A percentile compares a stretch with the other conserved stretches of the same genome.
Conservation (phyloP, 2,113 vertebrate species). For the Struthio camelus region DNA sequence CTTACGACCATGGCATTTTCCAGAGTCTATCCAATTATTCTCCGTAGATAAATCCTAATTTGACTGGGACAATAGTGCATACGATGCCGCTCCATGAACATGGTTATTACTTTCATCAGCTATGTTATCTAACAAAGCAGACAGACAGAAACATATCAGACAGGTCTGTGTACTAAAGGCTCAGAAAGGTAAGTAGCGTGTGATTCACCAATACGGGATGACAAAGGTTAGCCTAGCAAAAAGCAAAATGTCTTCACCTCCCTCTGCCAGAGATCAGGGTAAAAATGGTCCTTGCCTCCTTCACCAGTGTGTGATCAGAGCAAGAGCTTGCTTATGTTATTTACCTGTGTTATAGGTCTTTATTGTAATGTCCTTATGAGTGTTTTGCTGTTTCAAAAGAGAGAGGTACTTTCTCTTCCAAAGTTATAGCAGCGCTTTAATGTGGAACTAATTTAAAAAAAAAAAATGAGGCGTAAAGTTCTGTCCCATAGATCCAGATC, state of each 20-base stretch:
- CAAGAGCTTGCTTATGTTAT: background rate
- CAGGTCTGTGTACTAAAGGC: background rate
- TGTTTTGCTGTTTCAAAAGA: background rate
- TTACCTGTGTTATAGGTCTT: background rate
- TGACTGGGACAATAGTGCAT: background rate
- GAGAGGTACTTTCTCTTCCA: background rate
- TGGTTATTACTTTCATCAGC: slow-evolving; percentile 2
- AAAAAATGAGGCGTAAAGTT: background rate
- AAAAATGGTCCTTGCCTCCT: background rate
- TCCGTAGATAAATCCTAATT: background rate
- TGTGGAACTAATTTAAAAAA: background rate
- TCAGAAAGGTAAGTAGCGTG: background rate
- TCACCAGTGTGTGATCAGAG: background rate
- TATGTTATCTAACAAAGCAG: background rate
- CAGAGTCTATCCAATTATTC: background rate
- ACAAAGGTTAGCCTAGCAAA: background rate
- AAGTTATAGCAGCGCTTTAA: background rate
- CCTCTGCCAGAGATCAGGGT: background rate
- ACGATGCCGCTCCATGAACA: background rate
- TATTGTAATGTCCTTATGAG: background rate
- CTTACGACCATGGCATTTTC: background rate
- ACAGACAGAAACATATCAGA: background rate
- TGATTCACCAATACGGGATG: background rate
- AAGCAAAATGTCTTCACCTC: background rate
- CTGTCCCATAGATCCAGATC: background rate